Base-by-base conservation (phyloP, 2,113 vertebrate genomes). In the Protobothrops flavoviridis region DNA sequence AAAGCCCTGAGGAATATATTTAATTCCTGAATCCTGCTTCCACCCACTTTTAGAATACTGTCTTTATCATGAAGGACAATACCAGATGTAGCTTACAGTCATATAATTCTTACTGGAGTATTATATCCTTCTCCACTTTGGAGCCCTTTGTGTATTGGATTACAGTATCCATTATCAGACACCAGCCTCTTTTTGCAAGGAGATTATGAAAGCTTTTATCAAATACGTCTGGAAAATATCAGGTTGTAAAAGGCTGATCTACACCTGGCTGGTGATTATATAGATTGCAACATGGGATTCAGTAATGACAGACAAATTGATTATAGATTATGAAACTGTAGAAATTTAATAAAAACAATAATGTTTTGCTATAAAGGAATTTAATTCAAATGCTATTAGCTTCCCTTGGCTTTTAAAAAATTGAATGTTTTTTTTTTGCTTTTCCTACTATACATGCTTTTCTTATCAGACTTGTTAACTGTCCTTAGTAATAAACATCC, bases 331-430 rank as follows among this genome's bases (percentile, higher is more conserved):
- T 29, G 24, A 52, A 53, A 20, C 45, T 93, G 56, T 23, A 90
- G 13, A 53, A 64, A 86, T 86, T 93, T 45, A 90, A 86, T 86
- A 86, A 86, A 87, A 81, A 53, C 43, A 93, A 29, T 56, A 90
- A 23, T 48, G 85, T 90, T 48, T 50, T 59, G 21, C 20, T 39
- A 33, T 33, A 15, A 90, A 23, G 45, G 29, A 86, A 52, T 43
- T 87, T 90, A 48, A 39, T 93, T 45, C 43, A 85, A 50, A 9
- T 24, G 39, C 26, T 88, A 55, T 88, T 39, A 74, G 39, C 17
- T 85, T 89, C 85, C 52, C 7, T 64, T 81, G n/a, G 56, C 74
- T 89, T 93, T 90, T 90, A 90, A 61, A 90, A 48, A 86, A 53
- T 52, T 9, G 20, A 90, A 21, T 20, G 43, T 11, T 13, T 64